These are phyloP conservation scores for Egretta garzetta DNA, from an alignment of 2,113 vertebrate species.

Conservation along the genomic window DNA sequence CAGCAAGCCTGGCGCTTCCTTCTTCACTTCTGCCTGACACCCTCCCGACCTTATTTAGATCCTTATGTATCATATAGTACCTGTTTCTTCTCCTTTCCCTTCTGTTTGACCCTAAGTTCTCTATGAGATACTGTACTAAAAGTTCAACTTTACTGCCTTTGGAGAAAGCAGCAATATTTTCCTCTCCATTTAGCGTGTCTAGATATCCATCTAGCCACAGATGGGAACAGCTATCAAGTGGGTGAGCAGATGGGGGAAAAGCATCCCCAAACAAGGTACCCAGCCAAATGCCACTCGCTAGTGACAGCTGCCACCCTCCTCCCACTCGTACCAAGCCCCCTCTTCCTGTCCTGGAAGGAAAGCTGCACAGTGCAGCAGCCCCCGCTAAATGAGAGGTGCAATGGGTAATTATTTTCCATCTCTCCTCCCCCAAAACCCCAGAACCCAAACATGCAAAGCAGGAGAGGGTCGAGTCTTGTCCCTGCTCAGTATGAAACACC, in stretches of 20 bases:
- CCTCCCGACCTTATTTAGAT: neutral
- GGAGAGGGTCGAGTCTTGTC: neutral
- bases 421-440: neutral
- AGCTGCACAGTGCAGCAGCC: neutral
- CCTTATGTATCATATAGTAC: accelerated
- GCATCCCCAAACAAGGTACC: neutral
- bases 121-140: neutral
- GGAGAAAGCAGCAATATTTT: neutral
- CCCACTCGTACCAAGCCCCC: neutral
- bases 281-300: neutral
- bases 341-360: neutral
- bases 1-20: neutral
- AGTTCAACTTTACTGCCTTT: neutral
- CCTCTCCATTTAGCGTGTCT: neutral
- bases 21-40: neutral
- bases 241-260: neutral
- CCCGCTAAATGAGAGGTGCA: neutral
- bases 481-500: neutral
- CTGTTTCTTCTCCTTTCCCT: neutral
- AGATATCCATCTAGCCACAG: neutral
- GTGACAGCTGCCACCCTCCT: neutral
- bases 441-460: neutral
- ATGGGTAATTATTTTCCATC: neutral
- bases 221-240: neutral
- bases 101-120: neutral